Base-by-base conservation (phyloP, 2,113 vertebrate species). In the Eulemur rufifrons region DNA sequence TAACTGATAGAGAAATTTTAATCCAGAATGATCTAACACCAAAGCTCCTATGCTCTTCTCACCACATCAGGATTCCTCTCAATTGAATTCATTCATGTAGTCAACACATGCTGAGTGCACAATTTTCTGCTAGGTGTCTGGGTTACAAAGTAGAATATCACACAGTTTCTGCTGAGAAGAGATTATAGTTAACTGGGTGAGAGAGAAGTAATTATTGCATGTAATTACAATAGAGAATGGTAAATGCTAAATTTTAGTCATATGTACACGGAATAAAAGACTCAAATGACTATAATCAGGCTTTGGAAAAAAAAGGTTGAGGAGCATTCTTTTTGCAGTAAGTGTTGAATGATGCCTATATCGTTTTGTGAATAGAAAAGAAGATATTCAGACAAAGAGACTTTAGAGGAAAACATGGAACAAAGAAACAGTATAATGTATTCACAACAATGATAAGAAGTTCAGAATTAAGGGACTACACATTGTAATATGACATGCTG, bases 381-480 rank as follows among this genome's bases (percentile, higher is more conserved):
- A 71, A 52, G 29, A 20, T 25, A 12, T 1, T 32, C 11, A 61
- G 8, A 54, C 12, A 74, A 86, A 52, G 32, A 3, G 3, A 25
- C 1, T 85, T 32, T 13, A n/a, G 1, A 61, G 7, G 6, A 74
- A 91, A 52, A 0, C 2, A n/a, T 25, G 5, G 12, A 4, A 4
- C 6, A 87, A 39, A 50, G 21, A 59, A 81, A 6, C 8, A n/a
- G 11, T 50, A 59, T n/a, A 6, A 12, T 42, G 12, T 34, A 27
- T 42, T 73, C 2, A 39, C 12, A 42, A 6, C 7, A 45, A 10
- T 34, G 0, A 15, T n/a, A 64, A 23, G 29, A n/a, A 29, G 2
- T n/a, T 25, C 10, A 78, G 45, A 77, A 83, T 7, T 6, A 37
- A 54, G 50, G 15, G 13, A 1, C 2, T 27, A 59, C 20, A 18